Conservation (phyloP, 1,140 invertebrate species). For the Luehdorfia chinensis region DNA sequence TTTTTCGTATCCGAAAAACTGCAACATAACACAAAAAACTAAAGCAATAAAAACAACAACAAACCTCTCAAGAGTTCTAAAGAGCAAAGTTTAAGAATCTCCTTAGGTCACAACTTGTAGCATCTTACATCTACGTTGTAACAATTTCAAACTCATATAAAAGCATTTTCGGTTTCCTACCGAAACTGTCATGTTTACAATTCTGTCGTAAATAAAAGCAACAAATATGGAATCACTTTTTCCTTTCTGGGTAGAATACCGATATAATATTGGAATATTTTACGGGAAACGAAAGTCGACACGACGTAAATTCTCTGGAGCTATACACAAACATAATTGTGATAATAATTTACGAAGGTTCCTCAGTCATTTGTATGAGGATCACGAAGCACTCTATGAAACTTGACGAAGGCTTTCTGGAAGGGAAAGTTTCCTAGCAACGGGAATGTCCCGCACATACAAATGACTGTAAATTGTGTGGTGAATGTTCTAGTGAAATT, state of each 20-base stretch:
- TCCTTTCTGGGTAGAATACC: slow-evolving; percentile 2
- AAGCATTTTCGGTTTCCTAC: background rate
- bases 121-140: background rate
- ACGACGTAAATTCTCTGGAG: slow-evolving; percentile 10
- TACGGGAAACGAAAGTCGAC: slow-evolving; percentile 29
- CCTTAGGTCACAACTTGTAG: slow-evolving; percentile 7
- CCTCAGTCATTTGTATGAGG: slow-evolving; percentile 40
- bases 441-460: slow-evolving; percentile 50
- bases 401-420: slow-evolving; percentile 69
- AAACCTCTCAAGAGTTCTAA: background rate
- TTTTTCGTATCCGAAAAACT: slow-evolving; percentile 3
- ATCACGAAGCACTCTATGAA: slow-evolving; percentile 60
- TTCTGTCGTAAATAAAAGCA: background rate
- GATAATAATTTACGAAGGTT: slow-evolving; percentile 36
- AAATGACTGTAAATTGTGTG: slow-evolving; percentile 54
- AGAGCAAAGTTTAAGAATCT: slow-evolving; percentile 7
- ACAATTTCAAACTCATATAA: background rate
- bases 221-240: slow-evolving; percentile 16
- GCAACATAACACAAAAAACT: slow-evolving; percentile 9
- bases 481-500: slow-evolving; percentile 27
- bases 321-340: slow-evolving; percentile 29
- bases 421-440: slow-evolving; percentile 55
- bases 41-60: slow-evolving; percentile 16
- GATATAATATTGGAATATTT: slow-evolving; percentile 6
- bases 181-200: background rate